Conservation (phyloP, 2,113 vertebrate species). For the Megalops atlanticus region DNA sequence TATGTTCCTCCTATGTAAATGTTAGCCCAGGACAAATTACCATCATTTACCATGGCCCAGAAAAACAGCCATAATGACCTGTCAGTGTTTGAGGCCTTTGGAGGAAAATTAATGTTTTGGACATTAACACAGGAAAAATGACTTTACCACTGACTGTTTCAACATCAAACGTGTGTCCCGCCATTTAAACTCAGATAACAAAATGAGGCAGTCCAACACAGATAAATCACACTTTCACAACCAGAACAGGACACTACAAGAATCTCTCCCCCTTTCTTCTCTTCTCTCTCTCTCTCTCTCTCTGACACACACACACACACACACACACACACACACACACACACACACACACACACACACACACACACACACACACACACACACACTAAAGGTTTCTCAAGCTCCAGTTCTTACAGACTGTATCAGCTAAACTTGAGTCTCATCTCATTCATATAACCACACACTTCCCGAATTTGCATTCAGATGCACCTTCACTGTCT, state of each 20-base stretch:
- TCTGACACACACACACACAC: background rate
- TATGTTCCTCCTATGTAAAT: slow-evolving; percentile 1
- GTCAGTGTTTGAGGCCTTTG: background rate
- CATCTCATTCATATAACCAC: background rate
- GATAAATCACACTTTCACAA: slow-evolving; percentile 4
- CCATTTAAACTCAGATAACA: background rate
- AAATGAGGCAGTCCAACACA: background rate
- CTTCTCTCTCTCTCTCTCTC: no score
- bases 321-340: no score
- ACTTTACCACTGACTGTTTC: background rate
- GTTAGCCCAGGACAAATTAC: slow-evolving; percentile 2
- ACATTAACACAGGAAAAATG: background rate
- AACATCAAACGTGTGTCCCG: background rate
- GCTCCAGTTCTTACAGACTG: background rate
- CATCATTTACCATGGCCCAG: background rate
- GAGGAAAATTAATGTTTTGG: background rate
- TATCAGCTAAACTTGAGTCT: background rate
- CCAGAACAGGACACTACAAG: background rate
- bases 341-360: background rate
- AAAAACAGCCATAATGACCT: background rate
- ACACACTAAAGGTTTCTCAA: background rate
- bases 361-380: background rate
- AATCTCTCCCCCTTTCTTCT: no score
- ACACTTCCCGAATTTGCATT: background rate
- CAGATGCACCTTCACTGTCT: background rate